A percentile compares a stretch with the other conserved stretches of the same genome.
phyloP scores from a whole-genome alignment of 2,797 vertebrate species.

The Sebastes vulpes region DNA sequence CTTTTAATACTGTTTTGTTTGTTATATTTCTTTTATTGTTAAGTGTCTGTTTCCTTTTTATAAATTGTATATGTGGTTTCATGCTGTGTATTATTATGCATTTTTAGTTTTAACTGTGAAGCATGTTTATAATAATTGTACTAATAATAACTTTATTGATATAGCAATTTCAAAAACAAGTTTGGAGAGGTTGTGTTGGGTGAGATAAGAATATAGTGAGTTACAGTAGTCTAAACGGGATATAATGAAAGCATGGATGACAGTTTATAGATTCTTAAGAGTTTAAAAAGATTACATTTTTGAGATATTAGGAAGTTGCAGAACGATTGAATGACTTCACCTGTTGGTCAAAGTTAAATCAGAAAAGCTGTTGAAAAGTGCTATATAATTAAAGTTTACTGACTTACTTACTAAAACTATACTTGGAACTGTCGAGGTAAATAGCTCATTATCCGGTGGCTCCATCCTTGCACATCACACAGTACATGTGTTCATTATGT shows the following conservation, averaged over 20 bases:
- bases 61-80: not conserved
- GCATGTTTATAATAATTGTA: not conserved
- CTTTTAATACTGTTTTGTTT: not conserved
- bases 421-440: not conserved
- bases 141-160: too few relatives aligned
- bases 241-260: too few relatives aligned
- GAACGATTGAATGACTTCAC: too few relatives aligned
- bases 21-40: not conserved
- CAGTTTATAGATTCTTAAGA: too few relatives aligned
- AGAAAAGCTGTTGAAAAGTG: too few relatives aligned
- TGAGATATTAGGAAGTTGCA: too few relatives aligned
- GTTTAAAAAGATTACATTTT: too few relatives aligned
- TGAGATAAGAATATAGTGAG: too few relatives aligned
- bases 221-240: too few relatives aligned
- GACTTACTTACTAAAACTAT: not conserved
- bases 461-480: conserved; percentile 1
- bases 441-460: conserved; percentile 5
- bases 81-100: not conserved
- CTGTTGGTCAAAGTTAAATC: too few relatives aligned
- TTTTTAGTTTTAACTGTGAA: not conserved
- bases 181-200: too few relatives aligned
- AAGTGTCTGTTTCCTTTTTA: not conserved
- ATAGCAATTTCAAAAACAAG: too few relatives aligned
- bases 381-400: not conserved
- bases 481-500: conserved; percentile 30